Evolutionary conservation across 1,140 invertebrate species (phyloP).

Genomic region (Eurosta solidaginis): DNA sequence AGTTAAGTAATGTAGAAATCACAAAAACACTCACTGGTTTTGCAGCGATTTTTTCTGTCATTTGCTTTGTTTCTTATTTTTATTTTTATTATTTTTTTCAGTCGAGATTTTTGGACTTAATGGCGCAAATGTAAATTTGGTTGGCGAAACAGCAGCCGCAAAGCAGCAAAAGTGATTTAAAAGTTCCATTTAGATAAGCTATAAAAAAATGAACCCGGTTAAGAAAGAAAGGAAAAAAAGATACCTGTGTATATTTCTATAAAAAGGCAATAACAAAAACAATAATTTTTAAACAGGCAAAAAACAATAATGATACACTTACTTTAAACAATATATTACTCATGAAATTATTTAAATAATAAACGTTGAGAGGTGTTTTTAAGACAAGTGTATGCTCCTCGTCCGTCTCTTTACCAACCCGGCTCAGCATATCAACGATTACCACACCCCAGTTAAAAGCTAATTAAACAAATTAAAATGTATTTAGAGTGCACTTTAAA

Average conservation of each 20-base stretch:
- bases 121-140: constrained; percentile 3
- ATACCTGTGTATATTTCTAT: too few species aligned
- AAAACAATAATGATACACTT: background rate
- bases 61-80: background rate
- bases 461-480: constrained; percentile 19
- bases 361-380: background rate
- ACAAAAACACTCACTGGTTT: background rate
- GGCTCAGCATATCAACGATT: background rate
- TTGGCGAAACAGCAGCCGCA: constrained; percentile 7
- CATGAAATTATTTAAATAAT: background rate
- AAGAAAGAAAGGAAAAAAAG: background rate
- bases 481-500: background rate
- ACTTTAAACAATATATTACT: background rate
- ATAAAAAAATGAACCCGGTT: background rate
- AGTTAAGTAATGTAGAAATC: constrained; percentile 3
- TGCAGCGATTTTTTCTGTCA: background rate
- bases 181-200: constrained; percentile 26
- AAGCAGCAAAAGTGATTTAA: constrained; percentile 4
- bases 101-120: too few species aligned
- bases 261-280: background rate
- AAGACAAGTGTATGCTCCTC: background rate
- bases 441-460: background rate
- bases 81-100: too few species aligned
- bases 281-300: background rate
- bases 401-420: background rate